Percentiles rank a stretch among this genome's conserved stretches.
phyloP scores from a whole-genome alignment of 2,888 invertebrate genomes.

The Athalia circularis region DNA sequence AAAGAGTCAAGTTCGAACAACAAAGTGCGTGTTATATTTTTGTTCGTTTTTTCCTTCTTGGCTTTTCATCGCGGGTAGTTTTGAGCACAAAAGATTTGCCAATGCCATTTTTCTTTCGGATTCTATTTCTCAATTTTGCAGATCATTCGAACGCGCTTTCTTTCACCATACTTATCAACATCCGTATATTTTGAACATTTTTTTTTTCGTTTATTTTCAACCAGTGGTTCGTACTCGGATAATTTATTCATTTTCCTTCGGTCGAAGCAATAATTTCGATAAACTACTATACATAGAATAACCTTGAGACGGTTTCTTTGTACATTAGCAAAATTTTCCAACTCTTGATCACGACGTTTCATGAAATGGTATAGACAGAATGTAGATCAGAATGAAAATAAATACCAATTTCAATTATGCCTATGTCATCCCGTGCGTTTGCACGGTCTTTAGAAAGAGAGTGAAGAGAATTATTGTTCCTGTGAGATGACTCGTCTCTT shows the following conservation, averaged over 20 bases:
- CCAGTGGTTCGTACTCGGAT: too few relatives aligned
- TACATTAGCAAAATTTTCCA: too few relatives aligned
- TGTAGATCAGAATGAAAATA: too few relatives aligned
- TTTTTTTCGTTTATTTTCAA: neutral
- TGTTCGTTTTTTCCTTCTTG: too few relatives aligned
- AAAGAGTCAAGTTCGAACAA: slow-evolving; percentile 18
- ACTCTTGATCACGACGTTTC: too few relatives aligned
- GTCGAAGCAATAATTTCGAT: too few relatives aligned
- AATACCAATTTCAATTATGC: too few relatives aligned
- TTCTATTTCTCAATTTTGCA: slow-evolving; percentile 28
- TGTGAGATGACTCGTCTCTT: neutral
- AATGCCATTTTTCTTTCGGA: slow-evolving; percentile 25
- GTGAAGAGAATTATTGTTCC: slow-evolving; percentile 2
- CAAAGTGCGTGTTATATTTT: slow-evolving; percentile 4
- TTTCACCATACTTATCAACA: neutral
- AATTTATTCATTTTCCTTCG: too few relatives aligned
- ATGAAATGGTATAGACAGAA: too few relatives aligned
- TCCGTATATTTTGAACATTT: neutral
- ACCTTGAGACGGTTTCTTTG: too few relatives aligned
- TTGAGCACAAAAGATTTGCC: slow-evolving; percentile 27
- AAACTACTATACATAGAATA: too few relatives aligned
- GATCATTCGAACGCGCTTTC: slow-evolving; percentile 1
- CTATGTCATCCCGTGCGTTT: neutral
- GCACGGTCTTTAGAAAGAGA: neutral
- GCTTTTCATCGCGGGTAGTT: neutral